phyloP scores from a whole-genome alignment of 2,797 vertebrate genomes.

The Eulemur mongoz region DNA sequence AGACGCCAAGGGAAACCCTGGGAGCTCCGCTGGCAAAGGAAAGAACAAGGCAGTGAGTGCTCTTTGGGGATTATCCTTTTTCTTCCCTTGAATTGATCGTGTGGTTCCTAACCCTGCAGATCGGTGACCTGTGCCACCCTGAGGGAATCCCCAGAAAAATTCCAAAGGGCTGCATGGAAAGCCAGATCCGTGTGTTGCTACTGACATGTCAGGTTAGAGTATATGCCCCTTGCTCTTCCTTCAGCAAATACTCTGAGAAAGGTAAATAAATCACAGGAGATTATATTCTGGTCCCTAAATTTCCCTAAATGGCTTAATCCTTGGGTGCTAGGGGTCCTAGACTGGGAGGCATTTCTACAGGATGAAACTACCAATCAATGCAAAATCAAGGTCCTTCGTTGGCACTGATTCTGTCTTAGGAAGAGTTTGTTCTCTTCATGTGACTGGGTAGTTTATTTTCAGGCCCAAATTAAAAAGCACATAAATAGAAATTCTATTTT shows the following conservation, averaged over 20 bases:
- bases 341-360: background rate
- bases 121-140: background rate
- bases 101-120: background rate
- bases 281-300: background rate
- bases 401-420: background rate
- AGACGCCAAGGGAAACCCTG: slow-evolving; percentile 88
- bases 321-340: background rate
- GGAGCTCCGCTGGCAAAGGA: slow-evolving; percentile 87
- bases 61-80: slow-evolving; percentile 11
- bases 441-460: slow-evolving; percentile 3
- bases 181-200: background rate
- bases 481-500: slow-evolving; percentile 48
- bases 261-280: background rate
- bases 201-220: background rate
- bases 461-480: background rate
- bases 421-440: slow-evolving; percentile 17
- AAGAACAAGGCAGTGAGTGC: slow-evolving; percentile 92
- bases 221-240: background rate
- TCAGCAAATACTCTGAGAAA: background rate
- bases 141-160: background rate
- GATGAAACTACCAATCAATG: background rate
- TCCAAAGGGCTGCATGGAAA: background rate
- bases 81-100: background rate
- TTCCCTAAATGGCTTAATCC: background rate
- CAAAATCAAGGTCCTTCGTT: background rate